A percentile compares a stretch with the other conserved stretches of the same genome.
These are phyloP conservation scores for Acanthiza pusilla DNA, from an alignment of 2,797 vertebrate genomes.

Conservation along the genomic window DNA sequence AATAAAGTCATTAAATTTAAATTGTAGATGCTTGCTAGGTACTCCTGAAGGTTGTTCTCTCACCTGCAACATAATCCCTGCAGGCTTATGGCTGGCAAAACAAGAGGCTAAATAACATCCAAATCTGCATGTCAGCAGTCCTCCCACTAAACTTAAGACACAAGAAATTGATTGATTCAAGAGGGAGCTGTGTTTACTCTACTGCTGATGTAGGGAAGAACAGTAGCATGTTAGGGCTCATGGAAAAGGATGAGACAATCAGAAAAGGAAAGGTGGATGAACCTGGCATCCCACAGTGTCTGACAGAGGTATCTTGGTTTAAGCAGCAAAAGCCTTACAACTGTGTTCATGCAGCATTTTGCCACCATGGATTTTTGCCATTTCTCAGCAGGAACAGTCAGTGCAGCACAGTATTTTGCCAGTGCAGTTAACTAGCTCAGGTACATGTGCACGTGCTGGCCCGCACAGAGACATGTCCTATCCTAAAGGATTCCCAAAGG, in stretches of 20 bases:
- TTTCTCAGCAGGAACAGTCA: neutral
- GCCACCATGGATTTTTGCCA: neutral
- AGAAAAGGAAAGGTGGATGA: neutral
- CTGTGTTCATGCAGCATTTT: neutral
- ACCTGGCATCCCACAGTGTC: neutral
- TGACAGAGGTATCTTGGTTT: neutral
- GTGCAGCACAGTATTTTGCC: neutral
- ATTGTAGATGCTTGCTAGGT: conserved; percentile 49
- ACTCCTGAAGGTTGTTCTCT: conserved; percentile 46
- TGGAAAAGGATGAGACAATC: neutral
- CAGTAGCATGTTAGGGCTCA: neutral
- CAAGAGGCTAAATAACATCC: conserved; percentile 16
- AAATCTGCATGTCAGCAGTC: conserved; percentile 38
- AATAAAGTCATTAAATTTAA: conserved; percentile 56
- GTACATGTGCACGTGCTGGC: fast-evolving
- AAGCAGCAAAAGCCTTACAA: neutral
- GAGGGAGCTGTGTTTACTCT: neutral
- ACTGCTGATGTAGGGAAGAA: neutral
- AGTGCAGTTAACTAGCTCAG: neutral
- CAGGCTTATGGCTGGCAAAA: conserved; percentile 18
- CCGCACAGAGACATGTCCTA: neutral
- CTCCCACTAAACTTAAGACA: conserved; percentile 23
- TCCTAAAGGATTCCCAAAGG: neutral
- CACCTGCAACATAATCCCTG: conserved; percentile 26
- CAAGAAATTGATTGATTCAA: neutral